Percentiles rank a stretch among this genome's conserved stretches.
Conservation (phyloP, 1,140 invertebrate species). For the Anastatus disparis region DNA sequence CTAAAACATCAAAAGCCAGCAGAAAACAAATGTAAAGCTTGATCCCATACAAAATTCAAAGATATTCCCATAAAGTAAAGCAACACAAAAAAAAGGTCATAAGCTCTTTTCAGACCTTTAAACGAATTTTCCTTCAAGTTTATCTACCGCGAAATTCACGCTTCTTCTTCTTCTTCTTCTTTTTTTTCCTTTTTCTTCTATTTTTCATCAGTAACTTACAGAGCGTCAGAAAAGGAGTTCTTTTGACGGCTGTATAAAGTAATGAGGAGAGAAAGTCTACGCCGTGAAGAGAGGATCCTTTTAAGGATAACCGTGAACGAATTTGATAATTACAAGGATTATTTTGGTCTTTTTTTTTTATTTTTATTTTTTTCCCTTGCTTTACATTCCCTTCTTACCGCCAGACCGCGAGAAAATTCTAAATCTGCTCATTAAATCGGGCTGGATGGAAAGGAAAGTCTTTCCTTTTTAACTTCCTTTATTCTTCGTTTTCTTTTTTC, state of each 20-base stretch:
- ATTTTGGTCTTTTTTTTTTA: conserved; percentile 58
- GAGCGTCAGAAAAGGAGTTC: conserved; percentile 10
- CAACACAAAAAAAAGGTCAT: not conserved
- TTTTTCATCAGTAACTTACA: no score
- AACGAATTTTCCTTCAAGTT: not conserved
- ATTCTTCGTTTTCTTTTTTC: no score
- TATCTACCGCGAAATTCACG: not conserved
- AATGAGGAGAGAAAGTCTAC: no score
- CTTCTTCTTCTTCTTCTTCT: conserved; percentile 33
- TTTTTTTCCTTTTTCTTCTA: no score
- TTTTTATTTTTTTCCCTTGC: no score
- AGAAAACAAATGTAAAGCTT: no score
- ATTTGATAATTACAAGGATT: conserved; percentile 68
- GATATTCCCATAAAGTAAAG: no score
- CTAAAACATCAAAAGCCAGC: no score
- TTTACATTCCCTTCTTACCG: conserved; percentile 50
- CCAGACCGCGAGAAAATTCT: conserved; percentile 64
- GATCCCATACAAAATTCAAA: no score
- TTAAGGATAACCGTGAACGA: conserved; percentile 28
- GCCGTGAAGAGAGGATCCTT: no score
- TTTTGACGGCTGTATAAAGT: conserved; percentile 53
- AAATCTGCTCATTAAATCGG: conserved; percentile 64
- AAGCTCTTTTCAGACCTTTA: not conserved
- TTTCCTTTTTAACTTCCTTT: not conserved
- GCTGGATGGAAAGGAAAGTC: not conserved